These are phyloP conservation scores for Tridacna crocea DNA, from an alignment of 2,888 invertebrate genomes.

Conservation along the genomic window DNA sequence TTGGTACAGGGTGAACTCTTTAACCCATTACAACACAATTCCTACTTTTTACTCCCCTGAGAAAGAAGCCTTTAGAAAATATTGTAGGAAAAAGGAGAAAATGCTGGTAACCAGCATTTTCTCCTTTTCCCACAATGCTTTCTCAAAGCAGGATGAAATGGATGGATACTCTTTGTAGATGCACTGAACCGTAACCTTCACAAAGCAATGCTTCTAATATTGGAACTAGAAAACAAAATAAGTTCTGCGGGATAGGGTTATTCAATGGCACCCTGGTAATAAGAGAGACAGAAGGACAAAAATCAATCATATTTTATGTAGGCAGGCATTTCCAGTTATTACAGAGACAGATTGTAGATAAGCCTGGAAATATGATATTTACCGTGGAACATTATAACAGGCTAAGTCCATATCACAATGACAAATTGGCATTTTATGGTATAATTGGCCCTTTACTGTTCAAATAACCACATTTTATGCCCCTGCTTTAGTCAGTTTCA, in stretches of 20 bases:
- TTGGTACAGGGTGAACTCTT: too few species aligned
- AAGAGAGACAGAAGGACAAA: not conserved
- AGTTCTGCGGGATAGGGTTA: not conserved
- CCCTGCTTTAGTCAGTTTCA: not conserved
- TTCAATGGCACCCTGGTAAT: not conserved
- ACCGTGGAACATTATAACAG: conserved; percentile 7
- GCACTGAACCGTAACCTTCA: too few species aligned
- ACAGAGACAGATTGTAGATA: conserved; percentile 21
- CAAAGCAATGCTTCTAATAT: not conserved
- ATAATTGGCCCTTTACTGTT: too few species aligned
- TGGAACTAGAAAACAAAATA: not conserved
- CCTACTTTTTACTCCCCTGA: too few species aligned
- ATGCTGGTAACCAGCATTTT: not conserved
- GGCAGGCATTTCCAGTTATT: conserved; percentile 4
- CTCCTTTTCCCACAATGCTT: not conserved
- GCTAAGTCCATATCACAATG: not conserved
- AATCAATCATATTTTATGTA: conserved; percentile 19
- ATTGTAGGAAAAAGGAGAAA: conserved; percentile 11
- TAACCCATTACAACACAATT: too few species aligned
- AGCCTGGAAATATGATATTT: conserved; percentile 24
- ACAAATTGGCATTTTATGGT: conserved; percentile 19
- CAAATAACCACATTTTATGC: too few species aligned
- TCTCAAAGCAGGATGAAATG: too few species aligned
- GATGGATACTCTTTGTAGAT: too few species aligned
- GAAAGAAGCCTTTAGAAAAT: not conserved